Conservation (phyloP, 2,888 invertebrate species). For the Capitulum mitella region DNA sequence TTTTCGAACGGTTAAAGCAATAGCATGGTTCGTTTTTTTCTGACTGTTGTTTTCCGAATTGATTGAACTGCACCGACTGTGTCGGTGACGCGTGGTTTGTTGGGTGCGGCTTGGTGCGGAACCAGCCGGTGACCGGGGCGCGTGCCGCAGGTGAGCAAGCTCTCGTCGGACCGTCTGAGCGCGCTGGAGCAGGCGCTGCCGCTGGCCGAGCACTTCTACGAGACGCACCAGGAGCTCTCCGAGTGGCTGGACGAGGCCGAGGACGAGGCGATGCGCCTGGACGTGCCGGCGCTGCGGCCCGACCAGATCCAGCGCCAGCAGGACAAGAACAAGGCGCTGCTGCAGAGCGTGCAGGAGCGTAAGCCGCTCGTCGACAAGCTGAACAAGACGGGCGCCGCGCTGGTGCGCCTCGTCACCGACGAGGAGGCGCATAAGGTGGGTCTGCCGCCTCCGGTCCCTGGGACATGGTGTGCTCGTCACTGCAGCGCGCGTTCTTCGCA, state of each 20-base stretch:
- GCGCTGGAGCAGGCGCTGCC: constrained; percentile 91
- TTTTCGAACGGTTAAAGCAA: too few species aligned
- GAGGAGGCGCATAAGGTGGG: constrained; percentile 67
- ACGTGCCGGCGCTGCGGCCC: constrained; percentile 82
- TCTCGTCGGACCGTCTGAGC: constrained; percentile 80
- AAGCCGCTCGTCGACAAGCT: constrained; percentile 91
- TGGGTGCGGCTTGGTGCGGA: too few species aligned
- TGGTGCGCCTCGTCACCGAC: constrained; percentile 77
- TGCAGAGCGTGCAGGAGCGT: constrained; percentile 87
- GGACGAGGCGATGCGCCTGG: constrained; percentile 76
- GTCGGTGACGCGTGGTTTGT: too few species aligned
- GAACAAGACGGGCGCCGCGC: constrained; percentile 88
- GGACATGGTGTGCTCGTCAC: too few species aligned
- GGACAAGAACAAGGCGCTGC: constrained; percentile 83
- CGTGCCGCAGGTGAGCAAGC: constrained; percentile 49
- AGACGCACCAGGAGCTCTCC: constrained; percentile 79
- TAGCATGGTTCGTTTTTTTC: too few species aligned
- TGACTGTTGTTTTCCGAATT: too few species aligned
- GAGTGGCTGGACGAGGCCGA: constrained; percentile 91
- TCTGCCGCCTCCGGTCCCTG: too few species aligned
- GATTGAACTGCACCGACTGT: too few species aligned
- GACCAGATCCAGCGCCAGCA: constrained; percentile 92
- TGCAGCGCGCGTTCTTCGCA: too few species aligned
- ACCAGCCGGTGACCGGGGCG: too few species aligned
- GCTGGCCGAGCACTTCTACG: constrained; percentile 89